These are phyloP conservation scores for Myopa tessellatipennis DNA, from an alignment of 2,888 invertebrate genomes.

Conservation along the genomic window DNA sequence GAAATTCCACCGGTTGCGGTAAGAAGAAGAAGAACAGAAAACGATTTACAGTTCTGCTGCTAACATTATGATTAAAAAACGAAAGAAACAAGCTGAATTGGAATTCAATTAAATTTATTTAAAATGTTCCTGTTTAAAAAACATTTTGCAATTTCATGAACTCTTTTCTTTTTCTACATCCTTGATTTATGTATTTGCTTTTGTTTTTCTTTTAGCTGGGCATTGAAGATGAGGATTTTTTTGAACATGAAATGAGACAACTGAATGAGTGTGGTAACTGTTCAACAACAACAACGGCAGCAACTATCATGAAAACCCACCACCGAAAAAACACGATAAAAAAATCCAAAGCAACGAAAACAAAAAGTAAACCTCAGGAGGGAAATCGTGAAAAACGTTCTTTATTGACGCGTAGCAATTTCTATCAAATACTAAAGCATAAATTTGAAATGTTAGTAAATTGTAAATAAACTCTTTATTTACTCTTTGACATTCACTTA, in stretches of 20 bases:
- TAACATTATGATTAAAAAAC: background rate
- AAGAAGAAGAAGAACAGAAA: slow-evolving; percentile 43
- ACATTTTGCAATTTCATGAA: too few relatives aligned
- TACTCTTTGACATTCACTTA: background rate
- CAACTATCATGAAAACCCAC: slow-evolving; percentile 8
- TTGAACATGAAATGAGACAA: slow-evolving; percentile 36
- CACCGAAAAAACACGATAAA: background rate
- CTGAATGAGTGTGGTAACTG: slow-evolving; percentile 39
- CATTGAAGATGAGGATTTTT: slow-evolving; percentile 50
- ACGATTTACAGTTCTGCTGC: background rate
- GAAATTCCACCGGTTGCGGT: slow-evolving; percentile 58
- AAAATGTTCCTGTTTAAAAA: background rate
- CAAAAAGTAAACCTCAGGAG: slow-evolving; percentile 4
- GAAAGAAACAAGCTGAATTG: slow-evolving; percentile 6
- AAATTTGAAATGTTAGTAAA: slow-evolving; percentile 57
- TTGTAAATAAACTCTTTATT: background rate
- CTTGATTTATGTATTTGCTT: too few relatives aligned
- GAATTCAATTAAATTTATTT: background rate
- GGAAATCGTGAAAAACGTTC: slow-evolving; percentile 46
- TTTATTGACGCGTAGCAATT: slow-evolving; percentile 56
- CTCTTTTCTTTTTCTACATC: too few relatives aligned
- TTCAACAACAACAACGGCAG: slow-evolving; percentile 30
- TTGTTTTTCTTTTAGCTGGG: slow-evolving; percentile 41
- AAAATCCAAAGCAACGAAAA: slow-evolving; percentile 27
- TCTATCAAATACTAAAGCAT: slow-evolving; percentile 60